Conservation (phyloP, 2,797 vertebrate species). For the Podarcis siculus region DNA sequence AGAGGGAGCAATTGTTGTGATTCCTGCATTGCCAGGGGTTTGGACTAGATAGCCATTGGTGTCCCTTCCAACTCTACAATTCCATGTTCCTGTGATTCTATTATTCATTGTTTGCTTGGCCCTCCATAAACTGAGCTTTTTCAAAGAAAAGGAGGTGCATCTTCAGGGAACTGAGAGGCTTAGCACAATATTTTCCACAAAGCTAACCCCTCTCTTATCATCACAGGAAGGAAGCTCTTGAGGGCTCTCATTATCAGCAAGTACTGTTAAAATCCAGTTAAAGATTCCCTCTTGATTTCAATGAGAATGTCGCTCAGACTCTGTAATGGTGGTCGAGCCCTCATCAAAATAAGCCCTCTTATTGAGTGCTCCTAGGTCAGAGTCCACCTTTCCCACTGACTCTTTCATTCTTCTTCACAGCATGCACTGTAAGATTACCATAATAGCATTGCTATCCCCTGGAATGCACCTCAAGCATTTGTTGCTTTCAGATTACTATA, state of each 20-base stretch:
- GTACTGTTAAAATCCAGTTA: conserved; percentile 26
- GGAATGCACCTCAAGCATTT: not conserved
- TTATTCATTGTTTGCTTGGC: not conserved
- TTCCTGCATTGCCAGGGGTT: too few relatives aligned
- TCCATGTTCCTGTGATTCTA: too few relatives aligned
- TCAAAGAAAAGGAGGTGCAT: not conserved
- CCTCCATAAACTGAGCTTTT: not conserved
- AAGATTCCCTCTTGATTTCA: conserved; percentile 15
- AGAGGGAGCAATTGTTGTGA: too few relatives aligned
- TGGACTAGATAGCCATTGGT: too few relatives aligned
- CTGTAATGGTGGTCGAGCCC: not conserved
- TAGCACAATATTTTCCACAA: not conserved
- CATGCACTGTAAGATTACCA: not conserved
- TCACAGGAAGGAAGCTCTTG: not conserved
- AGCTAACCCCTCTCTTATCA: not conserved
- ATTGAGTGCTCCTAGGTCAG: not conserved
- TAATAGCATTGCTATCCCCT: conserved; percentile 2
- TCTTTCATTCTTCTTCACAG: conserved; percentile 8
- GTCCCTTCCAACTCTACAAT: too few relatives aligned
- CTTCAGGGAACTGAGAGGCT: not conserved
- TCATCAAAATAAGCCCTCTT: conserved; percentile 11
- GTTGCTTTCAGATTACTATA: conserved; percentile 1
- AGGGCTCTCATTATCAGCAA: conserved; percentile 6
- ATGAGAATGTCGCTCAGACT: not conserved
- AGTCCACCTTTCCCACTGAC: not conserved